Evolutionary conservation across 2,113 vertebrate genomes (phyloP).

Genomic region (Scalopus aquaticus): DNA sequence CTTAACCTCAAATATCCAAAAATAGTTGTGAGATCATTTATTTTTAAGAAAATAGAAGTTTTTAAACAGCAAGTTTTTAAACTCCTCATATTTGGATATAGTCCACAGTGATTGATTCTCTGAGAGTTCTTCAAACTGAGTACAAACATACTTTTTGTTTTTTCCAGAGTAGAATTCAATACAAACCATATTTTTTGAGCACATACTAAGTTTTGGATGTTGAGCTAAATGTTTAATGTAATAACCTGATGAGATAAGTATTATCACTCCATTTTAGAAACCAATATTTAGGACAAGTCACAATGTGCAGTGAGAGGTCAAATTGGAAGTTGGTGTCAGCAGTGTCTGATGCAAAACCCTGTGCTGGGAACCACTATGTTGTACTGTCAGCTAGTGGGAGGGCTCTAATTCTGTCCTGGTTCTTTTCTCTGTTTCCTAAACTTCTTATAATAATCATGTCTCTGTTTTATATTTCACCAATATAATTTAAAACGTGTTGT

Average conservation of each 20-base stretch:
- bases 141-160: background rate
- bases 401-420: background rate
- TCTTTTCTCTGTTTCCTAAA: background rate
- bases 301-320: background rate
- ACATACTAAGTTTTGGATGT: background rate
- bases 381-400: background rate
- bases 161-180: background rate
- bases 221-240: background rate
- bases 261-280: background rate
- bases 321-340: background rate
- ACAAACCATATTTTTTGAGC: background rate
- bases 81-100: background rate
- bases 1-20: background rate
- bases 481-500: background rate
- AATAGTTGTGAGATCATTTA: background rate
- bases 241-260: background rate
- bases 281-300: background rate
- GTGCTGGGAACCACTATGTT: background rate
- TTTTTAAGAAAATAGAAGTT: constrained; percentile 21
- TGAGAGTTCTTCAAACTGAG: background rate
- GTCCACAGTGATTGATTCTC: background rate
- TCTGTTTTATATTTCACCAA: background rate
- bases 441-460: constrained; percentile 24
- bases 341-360: background rate
- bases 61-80: background rate